Conservation (phyloP, 2,888 invertebrate genomes). For the Lithosia quadra region DNA sequence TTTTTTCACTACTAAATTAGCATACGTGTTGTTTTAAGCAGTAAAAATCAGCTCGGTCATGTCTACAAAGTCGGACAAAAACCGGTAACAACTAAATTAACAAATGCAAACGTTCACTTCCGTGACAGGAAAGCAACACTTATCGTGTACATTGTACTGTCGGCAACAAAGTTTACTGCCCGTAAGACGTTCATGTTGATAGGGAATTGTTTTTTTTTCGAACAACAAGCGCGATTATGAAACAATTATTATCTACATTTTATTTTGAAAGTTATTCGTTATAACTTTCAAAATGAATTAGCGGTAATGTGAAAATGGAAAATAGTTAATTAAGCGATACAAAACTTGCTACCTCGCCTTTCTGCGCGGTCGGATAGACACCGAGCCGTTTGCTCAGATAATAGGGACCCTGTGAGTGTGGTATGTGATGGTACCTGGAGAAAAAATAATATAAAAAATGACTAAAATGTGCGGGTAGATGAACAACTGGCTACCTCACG, state of each 20-base stretch:
- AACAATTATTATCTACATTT: background rate
- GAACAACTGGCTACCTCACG: no score
- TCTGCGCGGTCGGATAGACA: no score
- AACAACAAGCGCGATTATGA: slow-evolving; percentile 24
- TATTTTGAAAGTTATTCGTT: background rate
- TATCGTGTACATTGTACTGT: slow-evolving; percentile 67
- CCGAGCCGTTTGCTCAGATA: no score
- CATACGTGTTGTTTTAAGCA: slow-evolving; percentile 44
- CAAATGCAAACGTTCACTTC: slow-evolving; percentile 70
- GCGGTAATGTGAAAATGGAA: background rate
- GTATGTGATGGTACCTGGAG: no score
- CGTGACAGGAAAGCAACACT: slow-evolving; percentile 80
- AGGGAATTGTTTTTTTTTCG: slow-evolving; percentile 37
- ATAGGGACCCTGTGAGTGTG: no score
- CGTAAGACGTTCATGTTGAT: slow-evolving; percentile 44
- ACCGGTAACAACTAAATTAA: slow-evolving; percentile 76
- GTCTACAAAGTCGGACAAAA: slow-evolving; percentile 55
- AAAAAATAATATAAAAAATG: no score
- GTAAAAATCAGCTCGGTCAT: slow-evolving; percentile 62
- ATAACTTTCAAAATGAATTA: no score
- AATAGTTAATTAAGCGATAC: background rate
- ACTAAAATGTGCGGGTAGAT: no score
- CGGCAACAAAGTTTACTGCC: slow-evolving; percentile 46
- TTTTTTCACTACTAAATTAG: slow-evolving; percentile 42
- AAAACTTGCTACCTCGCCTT: no score